Evolutionary conservation across 2,888 invertebrate species (phyloP), one percentile per base, ranked within the genome.

Genomic region (Tiliacea aurago): DNA sequence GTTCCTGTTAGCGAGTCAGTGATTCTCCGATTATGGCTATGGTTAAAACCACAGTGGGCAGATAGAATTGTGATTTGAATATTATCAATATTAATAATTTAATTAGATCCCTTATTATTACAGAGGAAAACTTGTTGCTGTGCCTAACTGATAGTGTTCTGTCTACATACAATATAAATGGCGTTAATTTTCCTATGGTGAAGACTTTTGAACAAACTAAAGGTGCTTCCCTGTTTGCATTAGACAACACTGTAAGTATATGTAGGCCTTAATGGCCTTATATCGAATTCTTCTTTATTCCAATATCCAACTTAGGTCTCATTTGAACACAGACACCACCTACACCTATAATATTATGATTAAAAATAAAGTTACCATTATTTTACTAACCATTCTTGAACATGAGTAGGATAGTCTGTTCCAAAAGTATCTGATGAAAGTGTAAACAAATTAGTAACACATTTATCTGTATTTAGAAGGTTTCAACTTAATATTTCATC

Each of bases 191-290:
- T 91, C 98, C 98, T 64, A 96, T 98, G 83, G 97, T 98, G 62
- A 97, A 97, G 87, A 98, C 98, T 84, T 96, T 99, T 73, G 95
- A 97, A 74, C 97, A 98, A 91, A 98, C 99, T 0, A 98, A 98
- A 94, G 99, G 99, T 68, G 99, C 99, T 61, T 98, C 98, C 68
- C 95, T 99, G 73, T 99, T 99, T 96, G 97, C 98, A 41, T 94
- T 98, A 85, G 98, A 98, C 93, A 97, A 98, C 79, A 97, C 97
- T 95, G 97, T 97, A 82, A 84, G 82, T 65, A 18, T 56, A 51
- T 63, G 33, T n/a, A 33, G 13, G 9, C 2, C 28, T 33, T 33
- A 15, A 20, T 28, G 63, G 20, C 10, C 6, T 64, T n/a, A n/a
- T 20, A 9, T n/a, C n/a, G 53, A 53, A 53, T 23, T 15, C 11